These are phyloP conservation scores for Philhelius pedissequus DNA, from an alignment of 2,888 invertebrate species.

Conservation along the genomic window DNA sequence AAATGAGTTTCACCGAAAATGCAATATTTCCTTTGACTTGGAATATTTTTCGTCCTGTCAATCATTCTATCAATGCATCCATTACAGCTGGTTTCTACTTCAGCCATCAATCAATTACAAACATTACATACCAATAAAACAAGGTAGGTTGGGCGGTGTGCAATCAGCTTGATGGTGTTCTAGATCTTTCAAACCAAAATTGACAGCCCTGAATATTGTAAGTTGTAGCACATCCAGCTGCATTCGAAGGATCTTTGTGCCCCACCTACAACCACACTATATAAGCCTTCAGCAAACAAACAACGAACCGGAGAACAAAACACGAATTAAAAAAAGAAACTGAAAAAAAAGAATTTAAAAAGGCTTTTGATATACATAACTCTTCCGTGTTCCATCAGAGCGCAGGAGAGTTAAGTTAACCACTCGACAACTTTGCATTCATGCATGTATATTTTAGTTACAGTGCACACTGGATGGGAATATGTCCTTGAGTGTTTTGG, in stretches of 20 bases:
- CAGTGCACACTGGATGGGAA: constrained; percentile 31
- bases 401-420: constrained; percentile 26
- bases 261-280: constrained; percentile 27
- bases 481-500: constrained; percentile 61
- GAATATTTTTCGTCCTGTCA: constrained; percentile 47
- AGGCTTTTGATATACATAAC: constrained; percentile 36
- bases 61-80: constrained; percentile 61
- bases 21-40: constrained; percentile 13
- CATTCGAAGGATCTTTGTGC: constrained; percentile 20
- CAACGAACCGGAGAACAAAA: constrained; percentile 16
- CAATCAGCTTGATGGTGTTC: constrained; percentile 15
- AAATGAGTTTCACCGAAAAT: constrained; percentile 16
- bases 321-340: neutral
- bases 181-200: constrained; percentile 62
- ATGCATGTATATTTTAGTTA: neutral
- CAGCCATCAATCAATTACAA: constrained; percentile 68
- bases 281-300: constrained; percentile 34
- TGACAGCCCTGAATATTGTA: constrained; percentile 55
- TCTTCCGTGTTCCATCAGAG: constrained; percentile 58
- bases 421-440: constrained; percentile 41
- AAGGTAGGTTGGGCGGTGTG: neutral
- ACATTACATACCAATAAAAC: constrained; percentile 21
- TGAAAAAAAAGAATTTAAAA: constrained; percentile 11
- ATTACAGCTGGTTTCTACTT: constrained; percentile 44
- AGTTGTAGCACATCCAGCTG: constrained; percentile 42